These are phyloP conservation scores for Nesoenas mayeri DNA, from an alignment of 2,113 vertebrate species.

Conservation along the genomic window DNA sequence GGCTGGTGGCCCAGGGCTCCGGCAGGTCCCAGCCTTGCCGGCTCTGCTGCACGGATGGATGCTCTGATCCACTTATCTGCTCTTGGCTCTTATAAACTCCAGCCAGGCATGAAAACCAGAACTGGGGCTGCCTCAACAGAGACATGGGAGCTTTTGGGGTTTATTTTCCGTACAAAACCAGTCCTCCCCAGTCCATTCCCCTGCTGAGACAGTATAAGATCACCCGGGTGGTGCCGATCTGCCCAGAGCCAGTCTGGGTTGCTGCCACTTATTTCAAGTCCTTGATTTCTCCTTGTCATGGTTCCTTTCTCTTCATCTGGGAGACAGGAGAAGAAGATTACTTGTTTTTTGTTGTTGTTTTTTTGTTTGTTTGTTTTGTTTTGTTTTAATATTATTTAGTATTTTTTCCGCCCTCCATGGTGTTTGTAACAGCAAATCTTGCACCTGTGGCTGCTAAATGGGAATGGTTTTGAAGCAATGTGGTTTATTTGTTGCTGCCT, in stretches of 20 bases:
- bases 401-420: background rate
- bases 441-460: background rate
- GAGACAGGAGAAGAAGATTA: background rate
- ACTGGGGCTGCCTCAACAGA: background rate
- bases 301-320: background rate
- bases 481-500: background rate
- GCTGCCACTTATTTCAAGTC: background rate
- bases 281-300: background rate
- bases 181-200: background rate
- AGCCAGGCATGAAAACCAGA: conserved; percentile 15
- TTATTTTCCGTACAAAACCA: background rate
- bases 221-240: background rate
- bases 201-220: rapidly evolving
- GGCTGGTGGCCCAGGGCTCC: background rate
- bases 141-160: background rate
- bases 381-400: too few species aligned
- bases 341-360: background rate
- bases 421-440: background rate
- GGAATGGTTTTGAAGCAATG: background rate
- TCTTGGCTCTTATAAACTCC: background rate
- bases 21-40: background rate
- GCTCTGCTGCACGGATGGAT: background rate
- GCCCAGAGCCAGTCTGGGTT: background rate
- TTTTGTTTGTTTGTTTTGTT: too few species aligned
- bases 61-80: conserved; percentile 32